Conservation (phyloP, 2,113 vertebrate genomes). For the Acrocephalus kingi region DNA sequence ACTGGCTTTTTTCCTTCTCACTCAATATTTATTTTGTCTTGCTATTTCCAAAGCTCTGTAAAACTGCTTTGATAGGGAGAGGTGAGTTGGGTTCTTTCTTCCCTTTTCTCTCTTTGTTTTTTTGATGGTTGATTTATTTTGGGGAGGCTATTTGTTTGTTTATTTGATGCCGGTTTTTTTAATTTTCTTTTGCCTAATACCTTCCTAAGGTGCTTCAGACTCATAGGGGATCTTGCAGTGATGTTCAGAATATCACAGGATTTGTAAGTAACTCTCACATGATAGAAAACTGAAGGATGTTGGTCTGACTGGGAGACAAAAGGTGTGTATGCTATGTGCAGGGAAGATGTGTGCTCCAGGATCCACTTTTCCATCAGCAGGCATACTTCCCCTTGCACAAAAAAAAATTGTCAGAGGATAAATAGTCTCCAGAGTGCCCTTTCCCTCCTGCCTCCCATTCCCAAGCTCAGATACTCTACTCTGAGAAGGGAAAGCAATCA, state of each 20-base stretch:
- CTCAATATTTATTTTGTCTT: conserved; percentile 64
- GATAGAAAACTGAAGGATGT: not conserved
- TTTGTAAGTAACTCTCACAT: not conserved
- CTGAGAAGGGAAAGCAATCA: not conserved
- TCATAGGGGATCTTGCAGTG: not conserved
- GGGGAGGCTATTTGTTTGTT: not conserved
- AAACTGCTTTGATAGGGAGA: conserved; percentile 32
- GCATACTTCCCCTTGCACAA: not conserved
- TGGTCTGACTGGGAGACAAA: not conserved
- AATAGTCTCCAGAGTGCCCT: not conserved
- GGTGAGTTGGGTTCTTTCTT: not conserved
- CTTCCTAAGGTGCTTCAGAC: not conserved
- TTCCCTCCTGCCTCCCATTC: not conserved
- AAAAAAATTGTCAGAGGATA: not conserved
- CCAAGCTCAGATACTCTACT: not conserved
- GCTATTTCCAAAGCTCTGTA: conserved; percentile 16
- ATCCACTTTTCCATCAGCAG: not conserved
- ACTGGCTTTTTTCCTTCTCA: conserved; percentile 40
- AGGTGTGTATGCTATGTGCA: not conserved
- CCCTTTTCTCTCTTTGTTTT: fast-evolving
- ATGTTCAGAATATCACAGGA: not conserved
- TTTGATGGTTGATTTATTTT: no score
- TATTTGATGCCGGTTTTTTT: not conserved
- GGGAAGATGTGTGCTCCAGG: not conserved
- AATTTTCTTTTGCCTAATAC: not conserved